Evolutionary conservation across 2,113 vertebrate species (phyloP), one percentile per base, ranked within the genome.

Genomic region (Brachyhypopomus occidentalis): DNA sequence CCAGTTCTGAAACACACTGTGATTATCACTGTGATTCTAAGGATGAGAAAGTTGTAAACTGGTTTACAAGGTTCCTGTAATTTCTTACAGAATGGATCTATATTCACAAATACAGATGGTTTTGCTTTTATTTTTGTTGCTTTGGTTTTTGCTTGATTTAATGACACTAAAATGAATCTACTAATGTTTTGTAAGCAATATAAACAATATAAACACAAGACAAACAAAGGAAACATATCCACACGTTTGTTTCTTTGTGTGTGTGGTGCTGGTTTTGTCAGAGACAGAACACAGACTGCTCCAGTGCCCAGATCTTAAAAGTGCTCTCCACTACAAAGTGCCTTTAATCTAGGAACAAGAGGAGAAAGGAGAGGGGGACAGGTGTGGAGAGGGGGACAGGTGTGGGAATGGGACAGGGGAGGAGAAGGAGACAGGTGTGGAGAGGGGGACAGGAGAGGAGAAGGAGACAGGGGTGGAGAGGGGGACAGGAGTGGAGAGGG

Each of bases 261-360:
- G 67, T 36, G 45, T n/a, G 52, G 20, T 23, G 30, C 19, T 70
- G 22, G 27, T 3, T 9, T 12, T 17, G 30, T 41, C 38, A 80
- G 11, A 72, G 45, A 22, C 2, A 59, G 12, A 58, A 45, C 7
- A 59, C 11, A 48, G 38, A 25, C 12, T 12, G 58, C 11, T 74
- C 20, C 78, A 25, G 55, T 23, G 5, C 41, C 27, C 11, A 41
- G 66, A 19, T 80, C 30, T 34, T 45, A 59, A 66, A 81, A 36
- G 78, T 22, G 19, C 60, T 19, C 38, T 79, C 56, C 22, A 78
- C 75, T 83, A 78, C 69, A 83, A 83, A 78, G 81, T 84, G 69
- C 69, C 62, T 78, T 69, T 70, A 67, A 79, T 81, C 38, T 58
- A 70, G 79, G 45, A 71, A 58, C 14, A 22, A 69, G 45, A 74